A percentile compares a stretch with the other conserved stretches of the same genome.
Evolutionary conservation across 2,888 invertebrate species (phyloP).

Genomic region (Dusona sp.): DNA sequence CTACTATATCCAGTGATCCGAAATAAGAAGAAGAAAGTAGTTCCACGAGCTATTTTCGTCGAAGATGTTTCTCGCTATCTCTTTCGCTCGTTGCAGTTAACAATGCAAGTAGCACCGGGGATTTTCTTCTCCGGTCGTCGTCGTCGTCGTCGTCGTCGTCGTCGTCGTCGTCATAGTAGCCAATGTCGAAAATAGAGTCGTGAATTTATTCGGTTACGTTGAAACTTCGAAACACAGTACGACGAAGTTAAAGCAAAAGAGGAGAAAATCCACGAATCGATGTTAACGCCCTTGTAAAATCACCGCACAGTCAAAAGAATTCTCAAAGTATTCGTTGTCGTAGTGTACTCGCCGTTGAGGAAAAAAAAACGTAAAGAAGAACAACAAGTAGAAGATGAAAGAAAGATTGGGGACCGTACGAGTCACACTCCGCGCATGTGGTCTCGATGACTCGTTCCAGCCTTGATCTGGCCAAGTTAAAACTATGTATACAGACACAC

Average conservation of each 20-base stretch:
- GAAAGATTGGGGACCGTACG: conserved; percentile 51
- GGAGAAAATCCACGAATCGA: conserved; percentile 71
- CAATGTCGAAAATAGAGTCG: conserved; percentile 66
- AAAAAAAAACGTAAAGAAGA: conserved; percentile 54
- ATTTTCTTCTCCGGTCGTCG: conserved; percentile 23
- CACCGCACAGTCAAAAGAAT: conserved; percentile 64
- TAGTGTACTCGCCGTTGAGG: conserved; percentile 33
- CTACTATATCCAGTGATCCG: conserved; percentile 28
- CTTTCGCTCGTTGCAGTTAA: conserved; percentile 48
- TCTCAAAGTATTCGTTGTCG: conserved; percentile 60
- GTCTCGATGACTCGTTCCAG: conserved; percentile 63
- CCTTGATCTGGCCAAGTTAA: conserved; percentile 52
- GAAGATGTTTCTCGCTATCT: conserved; percentile 42
- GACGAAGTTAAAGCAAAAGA: conserved; percentile 35
- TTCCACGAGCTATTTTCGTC: conserved; percentile 61
- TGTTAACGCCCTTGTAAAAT: conserved; percentile 76
- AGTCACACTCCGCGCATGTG: conserved; percentile 67
- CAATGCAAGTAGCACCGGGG: conserved; percentile 62
- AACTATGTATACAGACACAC: conserved; percentile 35
- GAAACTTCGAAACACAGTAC: conserved; percentile 31
- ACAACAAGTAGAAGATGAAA: conserved; percentile 51
- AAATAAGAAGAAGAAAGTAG: conserved; percentile 51
- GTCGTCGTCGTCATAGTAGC: conserved; percentile 36
- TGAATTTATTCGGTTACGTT: conserved; percentile 65
- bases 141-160: conserved; percentile 47